Evolutionary conservation across 2,113 vertebrate species (phyloP), one percentile per base, ranked within the genome.

Genomic region (Spea multiplicata): DNA sequence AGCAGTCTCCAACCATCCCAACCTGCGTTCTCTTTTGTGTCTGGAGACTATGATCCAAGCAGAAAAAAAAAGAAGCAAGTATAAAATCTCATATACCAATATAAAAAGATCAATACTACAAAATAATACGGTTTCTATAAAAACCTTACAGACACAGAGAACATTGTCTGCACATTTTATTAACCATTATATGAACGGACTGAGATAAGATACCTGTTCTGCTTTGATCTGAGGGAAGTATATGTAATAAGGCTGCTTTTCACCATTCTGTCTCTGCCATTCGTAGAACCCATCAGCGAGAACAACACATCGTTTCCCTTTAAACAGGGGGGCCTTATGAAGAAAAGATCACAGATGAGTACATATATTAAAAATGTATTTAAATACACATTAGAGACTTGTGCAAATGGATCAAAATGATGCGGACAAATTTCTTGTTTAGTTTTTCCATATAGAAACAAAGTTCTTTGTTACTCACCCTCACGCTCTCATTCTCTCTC

Each of bases 281-380:
- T 99, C 97, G 0, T 97, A 99, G 86, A 98, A 99, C 72, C 96
- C 97, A 71, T 99, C 96, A 1, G 97, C 96, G 73, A 99, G 85
- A 72, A 99, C 90, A 69, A 99, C 97, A 0, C 97, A 98, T 72
- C 96, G 95, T 76, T 93, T 93, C 45, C 97, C 97, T 84, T 96
- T 96, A 14, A 92, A 70, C 57, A 99, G 81, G 68, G 97, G 92
- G 9, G 91, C 91, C 97, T 98, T 86, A 65, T 3, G 66, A 64
- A 71, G 55, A 84, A 12, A 80, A 44, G 68, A 9, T 49, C 4
- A 4, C 53, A 3, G 30, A 52, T 5, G 45, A 66, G 52, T 14
- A 46, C 17, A 44, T 46, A 0, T 30, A 30, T n/a, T 59, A n/a
- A 12, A 59, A 7, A 2, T 8, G n/a, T 13, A 57, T 53, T 6